Conservation (phyloP, 2,113 vertebrate genomes). For the Engraulis encrasicolus region DNA sequence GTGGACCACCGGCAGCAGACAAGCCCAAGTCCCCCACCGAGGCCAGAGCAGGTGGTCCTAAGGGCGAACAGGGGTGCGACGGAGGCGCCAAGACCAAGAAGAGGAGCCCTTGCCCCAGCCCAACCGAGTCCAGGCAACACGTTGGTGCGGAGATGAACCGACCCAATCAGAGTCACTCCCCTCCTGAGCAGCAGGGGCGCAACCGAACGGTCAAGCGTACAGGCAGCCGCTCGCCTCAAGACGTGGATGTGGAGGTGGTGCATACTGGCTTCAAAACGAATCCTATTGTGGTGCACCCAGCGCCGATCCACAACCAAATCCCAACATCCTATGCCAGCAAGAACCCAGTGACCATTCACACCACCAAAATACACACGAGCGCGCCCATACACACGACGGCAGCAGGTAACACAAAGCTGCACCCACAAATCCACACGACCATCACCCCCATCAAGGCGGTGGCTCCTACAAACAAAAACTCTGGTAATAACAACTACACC, state of each 20-base stretch:
- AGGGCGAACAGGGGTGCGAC: neutral
- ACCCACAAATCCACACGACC: constrained; percentile 22
- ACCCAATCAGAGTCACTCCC: constrained; percentile 76
- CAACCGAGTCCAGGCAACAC: constrained; percentile 69
- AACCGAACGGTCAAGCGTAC: constrained; percentile 70
- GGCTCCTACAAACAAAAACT: neutral
- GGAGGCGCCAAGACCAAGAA: constrained; percentile 74
- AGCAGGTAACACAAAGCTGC: constrained; percentile 7
- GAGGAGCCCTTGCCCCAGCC: constrained; percentile 52
- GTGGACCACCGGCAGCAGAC: constrained; percentile 11
- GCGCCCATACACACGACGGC: neutral
- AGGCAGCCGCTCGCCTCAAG: constrained; percentile 68
- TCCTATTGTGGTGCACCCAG: neutral
- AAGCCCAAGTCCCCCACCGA: neutral
- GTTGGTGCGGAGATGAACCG: constrained; percentile 49
- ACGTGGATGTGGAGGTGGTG: constrained; percentile 45
- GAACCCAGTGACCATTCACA: constrained; percentile 12
- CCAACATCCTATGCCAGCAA: constrained; percentile 24
- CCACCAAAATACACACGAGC: neutral
- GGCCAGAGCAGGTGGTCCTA: constrained; percentile 54
- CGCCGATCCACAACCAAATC: neutral
- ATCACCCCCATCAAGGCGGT: neutral
- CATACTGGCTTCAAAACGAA: constrained; percentile 60
- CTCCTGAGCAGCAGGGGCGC: constrained; percentile 73
- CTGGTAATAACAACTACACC: neutral